Base-by-base conservation (phyloP, 2,888 invertebrate genomes). In the Crocallis elinguaria region DNA sequence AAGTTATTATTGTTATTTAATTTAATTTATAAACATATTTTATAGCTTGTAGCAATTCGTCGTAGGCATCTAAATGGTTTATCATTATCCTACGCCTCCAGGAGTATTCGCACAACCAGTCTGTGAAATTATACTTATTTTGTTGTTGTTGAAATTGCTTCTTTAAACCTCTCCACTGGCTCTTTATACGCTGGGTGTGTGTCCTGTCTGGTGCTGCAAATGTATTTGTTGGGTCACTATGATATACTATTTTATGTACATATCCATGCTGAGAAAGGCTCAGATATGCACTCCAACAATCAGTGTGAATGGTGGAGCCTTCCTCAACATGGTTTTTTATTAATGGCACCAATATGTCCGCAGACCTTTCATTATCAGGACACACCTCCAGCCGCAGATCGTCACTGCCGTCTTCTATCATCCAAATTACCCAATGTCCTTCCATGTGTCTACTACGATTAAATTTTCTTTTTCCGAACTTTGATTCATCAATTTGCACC, bases 371-470 rank as follows among this genome's bases (percentile, higher is more conserved):
- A 56, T 69, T 68, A 4, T 66, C 55, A 8, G 67, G 68, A 51
- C 71, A 71, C 29, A 71, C 60, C 55, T 72, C 69, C 8, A 75
- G 16, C 0, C 71, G 29, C 0, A 73, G 29, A 14, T 73, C 71
- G 4, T 73, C 63, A 17, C 30, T 57, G 0, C 64, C 58, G 54
- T 70, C 63, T 25, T 70, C 64, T 0, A 71, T 67, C 49, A 69
- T 56, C 1, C 71, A 66, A 0, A 71, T 4, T 0, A 69, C 61
- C 67, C 67, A 66, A 14, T 61, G 62, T 0, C 60, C 45, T 23
- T 37, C 43, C 19, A 43, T 11, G n/a, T 45, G 17, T 21, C 12
- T 23, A 33, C 19, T 5, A 19, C 19, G 3, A 5, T 19, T 4
- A 19, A 4, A 19, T 3, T 19, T 19, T 19, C 5, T 19, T 19